Evolutionary conservation across 2,888 invertebrate genomes (phyloP), one percentile per base, ranked within the genome.

Genomic region (Amitus sp.): DNA sequence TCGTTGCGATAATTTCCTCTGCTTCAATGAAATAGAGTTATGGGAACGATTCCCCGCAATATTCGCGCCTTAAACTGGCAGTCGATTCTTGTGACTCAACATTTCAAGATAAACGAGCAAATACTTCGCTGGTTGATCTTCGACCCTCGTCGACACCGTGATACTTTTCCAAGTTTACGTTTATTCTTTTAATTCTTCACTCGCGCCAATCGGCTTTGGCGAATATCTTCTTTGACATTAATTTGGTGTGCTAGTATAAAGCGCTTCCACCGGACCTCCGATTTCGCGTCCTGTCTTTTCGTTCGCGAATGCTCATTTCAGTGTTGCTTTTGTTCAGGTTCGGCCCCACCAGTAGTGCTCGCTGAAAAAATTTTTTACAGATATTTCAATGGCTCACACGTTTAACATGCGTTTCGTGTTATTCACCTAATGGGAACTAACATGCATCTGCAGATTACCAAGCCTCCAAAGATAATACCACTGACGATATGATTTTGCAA

Each of bases 281-380:
- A 54, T 46, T 27, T 30, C 30, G 12, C 17, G 15, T 49, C 48
- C 48, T 39, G 45, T 62, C 40, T 53, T 30, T 55, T 51, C 47
- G 45, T 50, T 46, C 43, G 28, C 53, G 18, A 33, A 68, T 65
- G 66, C 56, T 58, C 47, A 63, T 67, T 71, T 77, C 73, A 75
- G 68, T 75, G 71, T 70, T 73, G 73, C 69, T 23, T 23, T 23
- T 23, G 4, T 23, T 37, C 37, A 15, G 78, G 73, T 70, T 78
- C 76, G 71, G 72, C 78, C 73, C 77, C 76, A 65, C 77, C 75
- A 69, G 73, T 75, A 72, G 73, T 63, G 71, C 71, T 71, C 68
- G 78, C 81, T 82, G 82, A 78, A 82, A 82, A 80, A 79, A 82
- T 53, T 58, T 46, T 63, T 53, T 58, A 62, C 52, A 62, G 53